Base-by-base conservation (phyloP, 2,797 vertebrate species). In the Poliocrania exsul region DNA sequence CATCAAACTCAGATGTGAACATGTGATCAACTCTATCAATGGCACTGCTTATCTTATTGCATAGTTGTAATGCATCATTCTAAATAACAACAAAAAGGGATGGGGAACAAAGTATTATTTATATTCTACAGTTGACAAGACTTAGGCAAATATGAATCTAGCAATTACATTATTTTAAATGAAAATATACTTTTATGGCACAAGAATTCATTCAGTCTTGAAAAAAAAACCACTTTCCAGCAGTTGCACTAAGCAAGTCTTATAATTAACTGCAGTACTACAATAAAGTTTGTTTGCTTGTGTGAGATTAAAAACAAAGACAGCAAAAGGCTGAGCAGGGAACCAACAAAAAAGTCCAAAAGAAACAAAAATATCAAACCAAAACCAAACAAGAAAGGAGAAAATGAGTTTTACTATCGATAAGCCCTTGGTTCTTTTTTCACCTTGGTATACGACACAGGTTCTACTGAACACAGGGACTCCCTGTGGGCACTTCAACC, bases 1-100 rank as follows among this genome's bases (percentile, higher is more conserved):
- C 98, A 77, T 99, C 99, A 53, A 99, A 99, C 92, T 99, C 99
- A 2, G 98, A 98, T 11, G 98, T 99, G 98, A 99, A 99, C 99
- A 99, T 99, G 98, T 98, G 98, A 96, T 99, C 99, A 92, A 99
- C 99, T 38, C 98, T 98, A 94, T 99, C 98, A 85, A 99, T 99
- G 92, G 99, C 99, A 58, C 97, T 97, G 94, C 98, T 98, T 94
- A 99, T 99, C 97, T 99, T 99, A 96, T 98, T 99, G 98, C 99
- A 99, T 61, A 99, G 98, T 93, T 99, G 98, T 40, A 99, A 97
- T 3, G 99, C 99, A 90, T 99, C 99, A 6, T 98, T 98, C 99
- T 99, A 95, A 88, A 89, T 56, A 95, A 81, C 19, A 92, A 94
- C 28, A 88, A 73, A 65, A 81, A 78, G 40, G 40, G 53, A 65